A percentile compares a stretch with the other conserved stretches of the same genome.
phyloP scores from a whole-genome alignment of 2,113 vertebrate genomes.

The Prochilodus magdalenae region DNA sequence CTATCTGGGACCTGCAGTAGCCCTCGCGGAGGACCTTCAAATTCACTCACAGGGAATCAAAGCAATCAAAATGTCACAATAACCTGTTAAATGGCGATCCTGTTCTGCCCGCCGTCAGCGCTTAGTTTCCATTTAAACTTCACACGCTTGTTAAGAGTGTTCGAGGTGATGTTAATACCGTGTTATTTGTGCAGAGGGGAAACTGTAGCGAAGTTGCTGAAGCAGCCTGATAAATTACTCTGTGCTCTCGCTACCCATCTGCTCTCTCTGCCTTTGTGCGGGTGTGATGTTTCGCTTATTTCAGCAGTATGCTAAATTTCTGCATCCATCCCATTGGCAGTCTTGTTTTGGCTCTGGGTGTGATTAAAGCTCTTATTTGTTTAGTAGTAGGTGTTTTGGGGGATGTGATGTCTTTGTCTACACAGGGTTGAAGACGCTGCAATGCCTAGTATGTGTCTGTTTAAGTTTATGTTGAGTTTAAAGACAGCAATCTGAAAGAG shows the following conservation, averaged over 20 bases:
- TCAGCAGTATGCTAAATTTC: constrained; percentile 56
- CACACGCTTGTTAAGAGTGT: constrained; percentile 1
- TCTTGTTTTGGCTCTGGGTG: constrained; percentile 28
- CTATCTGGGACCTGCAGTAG: background rate
- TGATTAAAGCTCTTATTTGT: constrained; percentile 28
- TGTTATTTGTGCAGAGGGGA: constrained; percentile 52
- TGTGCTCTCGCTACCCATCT: constrained; percentile 72
- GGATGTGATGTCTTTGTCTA: constrained; percentile 36
- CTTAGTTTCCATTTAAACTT: constrained; percentile 1
- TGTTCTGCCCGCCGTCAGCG: constrained; percentile 14
- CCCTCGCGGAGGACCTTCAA: background rate
- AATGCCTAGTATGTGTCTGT: background rate
- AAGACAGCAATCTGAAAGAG: background rate
- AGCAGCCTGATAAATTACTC: constrained; percentile 68
- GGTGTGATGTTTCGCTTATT: constrained; percentile 58
- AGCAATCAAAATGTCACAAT: background rate
- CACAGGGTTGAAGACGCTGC: background rate
- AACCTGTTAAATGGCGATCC: constrained; percentile 3
- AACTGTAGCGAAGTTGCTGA: constrained; percentile 56
- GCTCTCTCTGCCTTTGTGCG: constrained; percentile 33
- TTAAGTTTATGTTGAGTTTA: constrained; percentile 15
- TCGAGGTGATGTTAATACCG: constrained; percentile 49
- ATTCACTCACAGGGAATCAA: background rate
- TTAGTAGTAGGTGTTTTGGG: constrained; percentile 16
- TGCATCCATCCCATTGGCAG: constrained; percentile 31